A percentile compares a stretch with the other conserved stretches of the same genome.
These are phyloP conservation scores for Octodonta nipae DNA, from an alignment of 2,888 invertebrate genomes.

Conservation along the genomic window DNA sequence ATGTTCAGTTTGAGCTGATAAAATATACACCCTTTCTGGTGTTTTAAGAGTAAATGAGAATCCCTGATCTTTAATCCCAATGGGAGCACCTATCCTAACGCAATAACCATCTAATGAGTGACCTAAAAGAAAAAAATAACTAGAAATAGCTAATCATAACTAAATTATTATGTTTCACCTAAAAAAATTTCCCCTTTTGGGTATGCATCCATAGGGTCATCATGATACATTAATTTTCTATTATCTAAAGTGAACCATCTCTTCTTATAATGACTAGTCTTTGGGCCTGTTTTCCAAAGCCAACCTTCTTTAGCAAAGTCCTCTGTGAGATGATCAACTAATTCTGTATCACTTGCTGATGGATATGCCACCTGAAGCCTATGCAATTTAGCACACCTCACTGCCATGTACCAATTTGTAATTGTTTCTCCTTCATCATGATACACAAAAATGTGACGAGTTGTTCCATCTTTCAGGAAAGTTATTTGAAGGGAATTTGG, in stretches of 20 bases:
- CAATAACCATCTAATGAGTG: slow-evolving; percentile 63
- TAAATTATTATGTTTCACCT: slow-evolving; percentile 35
- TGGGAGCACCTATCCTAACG: slow-evolving; percentile 53
- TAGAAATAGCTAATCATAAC: not conserved
- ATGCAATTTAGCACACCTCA: slow-evolving; percentile 68
- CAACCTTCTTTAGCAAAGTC: slow-evolving; percentile 80
- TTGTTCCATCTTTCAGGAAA: slow-evolving; percentile 72
- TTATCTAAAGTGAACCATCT: slow-evolving; percentile 83
- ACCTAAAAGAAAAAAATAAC: slow-evolving; percentile 36
- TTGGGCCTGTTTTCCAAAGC: slow-evolving; percentile 80
- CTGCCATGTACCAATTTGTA: slow-evolving; percentile 60
- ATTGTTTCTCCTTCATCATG: slow-evolving; percentile 76
- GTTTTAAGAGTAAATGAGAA: slow-evolving; percentile 73
- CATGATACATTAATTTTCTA: slow-evolving; percentile 85
- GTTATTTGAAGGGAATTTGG: slow-evolving; percentile 70
- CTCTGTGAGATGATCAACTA: slow-evolving; percentile 57
- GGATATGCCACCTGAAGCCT: slow-evolving; percentile 72
- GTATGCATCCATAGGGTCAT: slow-evolving; percentile 73
- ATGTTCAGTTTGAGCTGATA: slow-evolving; percentile 62
- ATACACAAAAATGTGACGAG: slow-evolving; percentile 76
- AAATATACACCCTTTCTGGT: slow-evolving; percentile 61
- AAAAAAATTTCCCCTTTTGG: slow-evolving; percentile 85
- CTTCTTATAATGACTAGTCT: slow-evolving; percentile 62
- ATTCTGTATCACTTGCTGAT: slow-evolving; percentile 55
- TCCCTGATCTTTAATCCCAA: slow-evolving; percentile 60